phyloP scores from a whole-genome alignment of 2,113 vertebrate genomes.

The Periophthalmodon schlosseri region DNA sequence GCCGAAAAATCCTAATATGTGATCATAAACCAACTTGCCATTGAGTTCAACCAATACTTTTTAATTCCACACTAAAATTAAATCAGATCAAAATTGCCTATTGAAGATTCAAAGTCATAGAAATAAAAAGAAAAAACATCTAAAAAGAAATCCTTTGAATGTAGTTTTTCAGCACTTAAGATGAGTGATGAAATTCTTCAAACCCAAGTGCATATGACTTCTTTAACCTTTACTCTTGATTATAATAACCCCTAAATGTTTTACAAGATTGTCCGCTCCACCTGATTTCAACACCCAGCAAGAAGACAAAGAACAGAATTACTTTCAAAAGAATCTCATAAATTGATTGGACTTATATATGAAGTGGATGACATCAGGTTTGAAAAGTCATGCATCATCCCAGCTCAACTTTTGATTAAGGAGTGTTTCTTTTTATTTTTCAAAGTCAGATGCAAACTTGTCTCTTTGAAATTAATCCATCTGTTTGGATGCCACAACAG shows the following conservation, averaged over 20 bases:
- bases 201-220: background rate
- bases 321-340: background rate
- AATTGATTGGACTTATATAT: background rate
- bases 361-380: background rate
- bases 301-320: background rate
- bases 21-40: background rate
- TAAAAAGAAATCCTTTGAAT: background rate
- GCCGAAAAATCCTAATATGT: background rate
- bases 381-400: background rate
- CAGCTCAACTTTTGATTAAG: background rate
- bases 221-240: slow-evolving; percentile 6
- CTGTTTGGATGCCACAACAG: slow-evolving; percentile 53
- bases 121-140: background rate
- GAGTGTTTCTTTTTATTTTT: slow-evolving; percentile 4
- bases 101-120: background rate
- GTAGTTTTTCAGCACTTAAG: background rate
- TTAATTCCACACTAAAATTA: background rate
- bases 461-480: slow-evolving; percentile 52
- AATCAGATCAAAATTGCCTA: background rate
- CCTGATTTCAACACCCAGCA: background rate
- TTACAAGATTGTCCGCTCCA: background rate
- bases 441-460: slow-evolving; percentile 25
- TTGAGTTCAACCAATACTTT: too few relatives aligned
- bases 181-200: slow-evolving; percentile 2
- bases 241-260: slow-evolving; percentile 1